Base-by-base conservation (phyloP, 2,113 vertebrate species). In the Eleginops maclovinus region DNA sequence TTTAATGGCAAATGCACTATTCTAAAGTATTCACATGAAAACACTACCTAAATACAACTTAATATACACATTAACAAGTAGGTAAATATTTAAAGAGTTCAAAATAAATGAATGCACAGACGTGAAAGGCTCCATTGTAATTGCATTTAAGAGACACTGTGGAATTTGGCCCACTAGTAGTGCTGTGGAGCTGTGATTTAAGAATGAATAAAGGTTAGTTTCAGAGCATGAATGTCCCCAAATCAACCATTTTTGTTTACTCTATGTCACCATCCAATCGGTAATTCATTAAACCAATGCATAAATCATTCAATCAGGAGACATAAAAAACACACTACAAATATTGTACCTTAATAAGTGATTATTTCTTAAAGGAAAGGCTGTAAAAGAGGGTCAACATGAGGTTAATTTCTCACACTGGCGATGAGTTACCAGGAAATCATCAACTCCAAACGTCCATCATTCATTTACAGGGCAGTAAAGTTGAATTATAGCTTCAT, bases 401-500 rank as follows among this genome's bases (percentile, higher is more conserved):
- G 26, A 43, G 22, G 17, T 64, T 17, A 28, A 68, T 55, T 69
- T 67, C 19, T 83, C 63, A 72, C 43, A 67, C 49, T 75, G 36
- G 55, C 77, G 22, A 68, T 50, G 51, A 56, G 41, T 86, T 36
- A 73, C 79, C 66, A 68, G 31, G 54, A 87, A 79, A 81, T 76
- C 65, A 54, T 75, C 66, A 41, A 21, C 77, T 78, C 75, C 72
- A 68, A 66, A 84, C 70, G 87, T 77, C 77, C 65, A 54, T 91
- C 83, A 83, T 73, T 89, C 74, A 85, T 85, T 91, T 68, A 87
- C 41, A 1, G 12, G 40, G 81, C 83, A 80, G 87, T 91, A 88
- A 89, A 91, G 85, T 51, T 89, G 83, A 92, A 72, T 84, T 86
- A 92, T 91, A 74, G 89, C 85, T 84, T 91, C 77, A 93, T 92